Conservation (phyloP, 1,140 invertebrate genomes). For the Centruroides sculpturatus region DNA sequence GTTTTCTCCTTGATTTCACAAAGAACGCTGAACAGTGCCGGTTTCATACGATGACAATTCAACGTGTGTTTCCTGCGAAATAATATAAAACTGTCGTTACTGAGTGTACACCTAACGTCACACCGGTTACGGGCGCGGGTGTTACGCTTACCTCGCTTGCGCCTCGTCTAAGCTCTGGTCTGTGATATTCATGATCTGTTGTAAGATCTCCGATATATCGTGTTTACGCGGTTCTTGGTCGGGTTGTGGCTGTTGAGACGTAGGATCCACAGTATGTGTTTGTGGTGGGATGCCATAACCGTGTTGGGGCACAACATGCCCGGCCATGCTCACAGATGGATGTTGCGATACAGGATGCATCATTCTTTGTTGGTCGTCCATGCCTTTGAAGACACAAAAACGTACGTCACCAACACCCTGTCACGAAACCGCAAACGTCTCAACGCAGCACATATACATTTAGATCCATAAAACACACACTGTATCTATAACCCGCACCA, state of each 20-base stretch:
- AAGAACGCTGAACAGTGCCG: conserved; percentile 82
- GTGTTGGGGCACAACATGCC: conserved; percentile 28
- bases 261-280: conserved; percentile 6
- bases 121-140: background rate
- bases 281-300: conserved; percentile 15
- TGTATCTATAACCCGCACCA: too few relatives aligned
- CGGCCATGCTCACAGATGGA: conserved; percentile 29
- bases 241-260: conserved; percentile 25
- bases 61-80: conserved; percentile 68
- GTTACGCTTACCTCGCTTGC: conserved; percentile 59
- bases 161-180: conserved; percentile 96
- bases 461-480: too few relatives aligned
- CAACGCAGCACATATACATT: too few relatives aligned
- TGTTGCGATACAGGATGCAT: conserved; percentile 36
- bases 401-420: background rate
- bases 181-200: conserved; percentile 97
- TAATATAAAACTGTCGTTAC: background rate
- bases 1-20: conserved; percentile 97
- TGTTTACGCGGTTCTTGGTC: conserved; percentile 31
- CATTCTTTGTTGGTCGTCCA: conserved; percentile 29
- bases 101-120: too few relatives aligned
- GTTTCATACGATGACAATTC: conserved; percentile 90
- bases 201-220: conserved; percentile 46
- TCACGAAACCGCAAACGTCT: too few relatives aligned
- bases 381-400: conserved; percentile 7